Base-by-base conservation (phyloP, 1,140 invertebrate species). In the Eumeta japonica region DNA sequence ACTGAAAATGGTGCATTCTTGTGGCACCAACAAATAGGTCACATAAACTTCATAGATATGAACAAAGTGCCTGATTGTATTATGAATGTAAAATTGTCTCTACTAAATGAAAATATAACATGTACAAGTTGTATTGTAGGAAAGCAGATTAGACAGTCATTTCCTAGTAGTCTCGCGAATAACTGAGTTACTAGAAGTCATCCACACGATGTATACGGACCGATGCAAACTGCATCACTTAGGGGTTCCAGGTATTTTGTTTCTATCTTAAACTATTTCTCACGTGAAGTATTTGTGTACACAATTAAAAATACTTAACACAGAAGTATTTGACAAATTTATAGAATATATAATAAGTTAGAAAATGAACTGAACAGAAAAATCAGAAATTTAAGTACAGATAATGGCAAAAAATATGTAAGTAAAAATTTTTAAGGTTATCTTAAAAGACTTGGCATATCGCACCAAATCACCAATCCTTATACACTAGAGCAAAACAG, bases 181-280 rank as follows among this genome's bases (percentile, higher is more conserved):
- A 42, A 50, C 45, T 0, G 19, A 43, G 20, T 27, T 52, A n/a
- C 45, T 75, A 28, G 55, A 65, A 29, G 16, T 70, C 2, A 50
- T 71, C n/a, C 62, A 73, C 39, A 48, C 29, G 66, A 75, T 35
- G 37, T 76, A 3, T 73, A 63, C 48, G 66, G 65, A 20, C 59
- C 57, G 3, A 67, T 70, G 55, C 17, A 50, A n/a, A 38, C 28
- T 28, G 18, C 12, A 16, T 54, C 66, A 4, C 35, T 55, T 13
- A 50, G 52, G 15, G 58, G 57, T 12, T 41, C 52, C 2, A 58
- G 36, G 37, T 77, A 76, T 50, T 64, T 66, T 45, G 31, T 73
- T 10, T 57, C 55, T 3, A 59, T 74, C 5, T 59, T 58, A 28
- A 57, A 75, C 44, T 62, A 75, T 39, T 61, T 45, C 36, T 57